Base-by-base conservation (phyloP, 2,888 invertebrate genomes). In the Pandemis heparana region DNA sequence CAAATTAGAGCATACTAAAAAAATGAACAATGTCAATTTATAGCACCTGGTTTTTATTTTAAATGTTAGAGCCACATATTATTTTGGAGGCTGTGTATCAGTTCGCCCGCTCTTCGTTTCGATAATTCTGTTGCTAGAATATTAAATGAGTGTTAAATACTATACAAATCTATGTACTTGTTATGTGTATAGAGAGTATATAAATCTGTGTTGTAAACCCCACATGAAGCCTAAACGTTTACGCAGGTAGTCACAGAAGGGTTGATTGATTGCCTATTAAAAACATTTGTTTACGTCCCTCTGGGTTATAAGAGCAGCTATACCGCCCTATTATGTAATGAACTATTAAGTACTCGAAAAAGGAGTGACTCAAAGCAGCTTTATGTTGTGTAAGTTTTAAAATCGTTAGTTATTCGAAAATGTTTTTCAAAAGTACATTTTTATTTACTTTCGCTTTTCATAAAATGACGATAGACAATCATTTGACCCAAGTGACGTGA, bases 401-500 rank as follows among this genome's bases (percentile, higher is more conserved):
- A 53, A 53, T 18, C 9, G 53, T 53, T 51, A 16, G 16, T 16
- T 16, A 6, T 53, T 53, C 16, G 4, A 53, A n/a, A 53, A 16
- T 7, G 8, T 53, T 53, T 53, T 53, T 18, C 23, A n/a, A 23
- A 12, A 23, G 23, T 56, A 56, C 56, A 23, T 56, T 23, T 56
- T 56, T 18, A 2, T 14, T 38, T 48, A 53, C 39, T 39, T 39
- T 53, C 53, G 23, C 23, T 56, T 23, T 56, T 3, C 23, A 23
- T 51, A 66, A 32, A 61, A 53, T n/a, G 12, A 23, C 41, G n/a
- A 16, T 80, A 84, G 80, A 70, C 83, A 86, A 83, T 87, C 86
- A 83, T 80, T 86, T 82, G 84, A 83, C 84, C 81, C 63, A 80
- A 78, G 80, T 74, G 68, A 75, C 70, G 76, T 85, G 85, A 85